Percentiles rank a stretch among this genome's conserved stretches.
Evolutionary conservation across 2,113 vertebrate species (phyloP).

Genomic region (Theropithecus gelada): DNA sequence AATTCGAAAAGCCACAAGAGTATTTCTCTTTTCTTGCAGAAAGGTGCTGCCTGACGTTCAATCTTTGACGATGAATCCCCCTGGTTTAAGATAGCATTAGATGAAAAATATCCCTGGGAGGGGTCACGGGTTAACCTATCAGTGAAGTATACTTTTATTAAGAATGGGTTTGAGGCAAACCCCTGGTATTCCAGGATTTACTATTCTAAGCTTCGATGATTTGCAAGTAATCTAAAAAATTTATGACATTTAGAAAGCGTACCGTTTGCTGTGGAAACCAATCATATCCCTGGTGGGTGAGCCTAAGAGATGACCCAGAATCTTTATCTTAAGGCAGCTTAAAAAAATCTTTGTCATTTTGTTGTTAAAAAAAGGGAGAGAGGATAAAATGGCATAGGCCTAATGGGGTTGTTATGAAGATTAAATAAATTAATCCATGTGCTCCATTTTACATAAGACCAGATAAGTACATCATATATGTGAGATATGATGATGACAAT

Average conservation of each 20-base stretch:
- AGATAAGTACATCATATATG: neutral
- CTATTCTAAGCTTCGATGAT: neutral
- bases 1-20: neutral
- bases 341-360: neutral
- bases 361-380: neutral
- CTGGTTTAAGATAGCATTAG: neutral
- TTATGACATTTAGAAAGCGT: neutral
- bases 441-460: neutral
- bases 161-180: conserved; percentile 21
- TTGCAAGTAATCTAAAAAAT: neutral
- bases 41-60: neutral
- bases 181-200: neutral
- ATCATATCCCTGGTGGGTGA: neutral
- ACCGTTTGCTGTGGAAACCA: neutral
- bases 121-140: neutral
- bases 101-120: neutral
- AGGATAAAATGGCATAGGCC: neutral
- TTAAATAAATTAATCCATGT: neutral
- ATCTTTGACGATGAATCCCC: neutral
- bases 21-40: neutral
- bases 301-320: neutral
- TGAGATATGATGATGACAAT: neutral
- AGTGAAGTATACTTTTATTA: neutral
- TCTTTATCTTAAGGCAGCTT: neutral
- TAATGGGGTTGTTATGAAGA: neutral